Evolutionary conservation across 2,113 vertebrate species (phyloP).

Genomic region (Zosterops japonicus): DNA sequence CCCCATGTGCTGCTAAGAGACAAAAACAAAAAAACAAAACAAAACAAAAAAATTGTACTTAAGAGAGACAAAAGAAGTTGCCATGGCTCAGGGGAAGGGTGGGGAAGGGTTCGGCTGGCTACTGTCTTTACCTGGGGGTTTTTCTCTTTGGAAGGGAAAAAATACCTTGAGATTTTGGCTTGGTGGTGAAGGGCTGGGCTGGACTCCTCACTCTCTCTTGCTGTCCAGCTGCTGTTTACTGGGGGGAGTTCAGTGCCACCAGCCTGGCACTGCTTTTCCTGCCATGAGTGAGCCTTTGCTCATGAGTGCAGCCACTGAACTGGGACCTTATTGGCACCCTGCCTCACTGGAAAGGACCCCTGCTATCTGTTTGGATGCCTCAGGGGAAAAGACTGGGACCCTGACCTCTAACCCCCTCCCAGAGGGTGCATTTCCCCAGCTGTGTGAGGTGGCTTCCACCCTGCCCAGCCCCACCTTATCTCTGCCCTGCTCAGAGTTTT

Average conservation of each 20-base stretch:
- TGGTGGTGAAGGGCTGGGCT: no score
- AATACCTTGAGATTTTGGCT: fast-evolving
- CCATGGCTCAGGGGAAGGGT: neutral
- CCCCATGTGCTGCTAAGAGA: neutral
- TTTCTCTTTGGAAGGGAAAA: neutral
- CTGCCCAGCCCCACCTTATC: neutral
- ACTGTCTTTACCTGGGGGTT: neutral
- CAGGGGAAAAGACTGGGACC: neutral
- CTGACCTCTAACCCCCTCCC: fast-evolving
- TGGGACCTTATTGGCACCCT: fast-evolving
- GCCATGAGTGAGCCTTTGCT: neutral
- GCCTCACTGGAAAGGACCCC: neutral
- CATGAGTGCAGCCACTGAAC: neutral
- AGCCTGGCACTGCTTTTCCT: neutral
- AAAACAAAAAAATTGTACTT: neutral
- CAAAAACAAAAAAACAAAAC: neutral
- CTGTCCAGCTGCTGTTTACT: neutral
- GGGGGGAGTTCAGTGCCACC: fast-evolving
- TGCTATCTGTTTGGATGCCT: fast-evolving
- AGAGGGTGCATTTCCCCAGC: fast-evolving
- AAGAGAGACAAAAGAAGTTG: neutral
- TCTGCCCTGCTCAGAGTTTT: neutral
- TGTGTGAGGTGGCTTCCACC: no score
- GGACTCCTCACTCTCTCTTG: fast-evolving
- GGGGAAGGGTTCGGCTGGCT: neutral